Base-by-base conservation (phyloP, 2,888 invertebrate species). In the Leptinotarsa tumamoca region DNA sequence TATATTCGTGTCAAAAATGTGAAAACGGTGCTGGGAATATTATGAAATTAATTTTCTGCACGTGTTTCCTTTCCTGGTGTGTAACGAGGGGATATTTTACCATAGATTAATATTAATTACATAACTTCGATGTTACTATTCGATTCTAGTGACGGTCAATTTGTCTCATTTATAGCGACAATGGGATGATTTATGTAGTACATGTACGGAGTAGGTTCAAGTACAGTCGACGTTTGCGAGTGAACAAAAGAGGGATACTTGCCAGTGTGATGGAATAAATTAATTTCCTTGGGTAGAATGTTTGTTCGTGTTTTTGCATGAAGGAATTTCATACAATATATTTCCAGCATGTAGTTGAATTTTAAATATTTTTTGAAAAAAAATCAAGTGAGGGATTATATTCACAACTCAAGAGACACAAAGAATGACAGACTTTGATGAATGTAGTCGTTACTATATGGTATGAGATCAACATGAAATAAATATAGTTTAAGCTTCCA, bases 21-120 rank as follows among this genome's bases (percentile, higher is more conserved):
- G 17, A 23, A 51, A 49, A 52, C 68, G 68, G 68, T 68, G 21
- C 69, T 69, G 54, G n/a, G 56, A 69, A 69, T 69, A 56, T 69
- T 43, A 56, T 69, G 56, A 33, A 33, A 69, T 69, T 69, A 69
- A 69, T 69, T 43, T 56, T 69, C 69, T 69, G 69, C 69, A 69
- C 69, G 69, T 69, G 69, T 27, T 68, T 68, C 68, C 68, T 68
- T 52, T 68, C 49, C 68, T 23, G 58, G 58, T 58, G 58, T 58
- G 58, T 27, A 58, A 58, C 58, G 58, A 23, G 58, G 58, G 58
- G 21, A 58, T 58, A 58, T 58, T 58, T 58, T 58, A 58, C 23
- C 58, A 58, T 58, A 58, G 58, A 58, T 58, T 23, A 58, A 58
- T 58, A 58, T 58, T 58, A 58, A 58, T 58, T 23, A 58, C 58